Conservation (phyloP, 1,140 invertebrate species). For the Heliconius eleuchia region DNA sequence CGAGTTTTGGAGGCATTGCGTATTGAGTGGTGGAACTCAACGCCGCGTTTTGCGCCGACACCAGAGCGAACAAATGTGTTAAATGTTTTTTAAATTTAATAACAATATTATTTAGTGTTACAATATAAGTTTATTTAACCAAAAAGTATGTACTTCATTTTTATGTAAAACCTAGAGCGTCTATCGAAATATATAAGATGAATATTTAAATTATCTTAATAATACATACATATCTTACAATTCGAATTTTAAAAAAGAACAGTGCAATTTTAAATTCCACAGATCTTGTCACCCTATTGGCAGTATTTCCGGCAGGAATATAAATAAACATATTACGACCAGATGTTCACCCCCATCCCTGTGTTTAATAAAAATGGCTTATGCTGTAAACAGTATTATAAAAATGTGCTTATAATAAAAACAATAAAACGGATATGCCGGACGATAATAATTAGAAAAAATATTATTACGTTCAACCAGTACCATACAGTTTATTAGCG, state of each 20-base stretch:
- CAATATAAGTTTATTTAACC: too few relatives aligned
- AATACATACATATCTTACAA: not conserved
- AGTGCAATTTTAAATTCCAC: not conserved
- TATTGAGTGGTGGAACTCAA: too few relatives aligned
- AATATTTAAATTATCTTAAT: too few relatives aligned
- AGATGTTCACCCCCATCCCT: slow-evolving; percentile 62
- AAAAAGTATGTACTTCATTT: too few relatives aligned
- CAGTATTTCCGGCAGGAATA: slow-evolving; percentile 64
- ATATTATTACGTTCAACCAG: not conserved
- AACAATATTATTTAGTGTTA: too few relatives aligned
- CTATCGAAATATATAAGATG: too few relatives aligned
- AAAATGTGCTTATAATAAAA: not conserved
- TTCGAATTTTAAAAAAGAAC: not conserved
- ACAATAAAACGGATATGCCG: not conserved
- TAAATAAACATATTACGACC: slow-evolving; percentile 72
- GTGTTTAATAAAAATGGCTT: slow-evolving; percentile 32
- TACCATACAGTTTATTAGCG: too few relatives aligned
- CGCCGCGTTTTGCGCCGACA: too few relatives aligned
- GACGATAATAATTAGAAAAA: not conserved
- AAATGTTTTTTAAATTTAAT: too few relatives aligned
- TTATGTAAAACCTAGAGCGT: too few relatives aligned
- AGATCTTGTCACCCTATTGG: slow-evolving; percentile 37
- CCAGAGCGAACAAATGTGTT: too few relatives aligned
- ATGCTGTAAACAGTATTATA: not conserved
- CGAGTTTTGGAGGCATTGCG: too few relatives aligned